phyloP scores from a whole-genome alignment of 2,888 invertebrate species.

The Euproctis similis region DNA sequence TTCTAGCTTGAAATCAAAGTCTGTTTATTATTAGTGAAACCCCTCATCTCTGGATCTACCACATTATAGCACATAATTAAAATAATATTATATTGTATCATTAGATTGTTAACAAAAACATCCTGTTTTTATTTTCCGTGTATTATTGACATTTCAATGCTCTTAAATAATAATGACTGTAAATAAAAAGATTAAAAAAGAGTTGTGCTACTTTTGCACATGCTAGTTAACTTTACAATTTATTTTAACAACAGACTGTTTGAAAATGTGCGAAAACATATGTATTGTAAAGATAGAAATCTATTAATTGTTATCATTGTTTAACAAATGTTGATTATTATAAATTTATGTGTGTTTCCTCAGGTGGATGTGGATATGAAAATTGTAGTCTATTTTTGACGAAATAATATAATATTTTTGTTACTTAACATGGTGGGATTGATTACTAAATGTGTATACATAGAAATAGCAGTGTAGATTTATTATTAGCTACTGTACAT shows the following conservation, averaged over 20 bases:
- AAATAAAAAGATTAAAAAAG: constrained; percentile 30
- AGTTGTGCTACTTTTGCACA: constrained; percentile 44
- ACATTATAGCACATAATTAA: too few species aligned
- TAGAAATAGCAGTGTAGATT: constrained; percentile 51
- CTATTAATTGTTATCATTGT: constrained; percentile 72
- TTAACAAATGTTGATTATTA: constrained; percentile 70
- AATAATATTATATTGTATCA: too few species aligned
- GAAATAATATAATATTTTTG: constrained; percentile 65
- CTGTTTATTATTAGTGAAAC: too few species aligned
- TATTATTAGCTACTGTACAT: constrained; percentile 53
- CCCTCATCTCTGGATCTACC: too few species aligned
- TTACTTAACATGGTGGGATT: constrained; percentile 64
- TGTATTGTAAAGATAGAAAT: constrained; percentile 55
- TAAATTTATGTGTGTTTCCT: constrained; percentile 70
- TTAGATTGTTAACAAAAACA: too few species aligned
- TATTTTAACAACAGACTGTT: constrained; percentile 58
- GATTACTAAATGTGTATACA: constrained; percentile 57
- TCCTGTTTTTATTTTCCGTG: too few species aligned
- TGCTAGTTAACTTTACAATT: constrained; percentile 27
- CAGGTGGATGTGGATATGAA: constrained; percentile 56
- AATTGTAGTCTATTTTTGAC: constrained; percentile 66
- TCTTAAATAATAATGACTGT: too few species aligned
- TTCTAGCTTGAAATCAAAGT: too few species aligned
- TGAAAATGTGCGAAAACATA: constrained; percentile 48
- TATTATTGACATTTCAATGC: constrained; percentile 19